Evolutionary conservation across 2,888 invertebrate genomes (phyloP), one percentile per base, ranked within the genome.

Genomic region (Entomobrya proxima): DNA sequence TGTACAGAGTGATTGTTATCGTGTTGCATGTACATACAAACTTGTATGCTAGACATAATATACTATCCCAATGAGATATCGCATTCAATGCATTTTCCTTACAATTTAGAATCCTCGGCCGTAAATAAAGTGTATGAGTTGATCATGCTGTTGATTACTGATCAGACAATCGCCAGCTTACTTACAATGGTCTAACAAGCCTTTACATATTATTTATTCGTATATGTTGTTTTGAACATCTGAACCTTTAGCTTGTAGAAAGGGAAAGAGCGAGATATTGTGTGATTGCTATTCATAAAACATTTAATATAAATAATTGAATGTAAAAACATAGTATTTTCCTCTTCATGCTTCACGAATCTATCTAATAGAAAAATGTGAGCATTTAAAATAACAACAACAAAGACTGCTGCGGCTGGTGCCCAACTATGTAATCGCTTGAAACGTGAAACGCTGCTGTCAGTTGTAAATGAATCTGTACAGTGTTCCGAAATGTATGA

Each of bases 271-370:
- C 6, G n/a, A 61, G 5, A 32, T 32, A 11, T 61, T 61, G n/a
- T 35, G 30, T 18, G 27, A 11, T 27, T 24, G 27, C 13, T 58
- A 58, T 21, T n/a, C n/a, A n/a, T n/a, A n/a, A 61, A 32, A 61
- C 30, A 30, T 32, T 61, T 32, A 27, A 50, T 2, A 5, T 18
- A 5, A n/a, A 50, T 50, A n/a, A 7, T 13, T 7, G 13, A 21
- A 11, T 3, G 30, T 27, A 58, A 27, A 13, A 27, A n/a, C 58
- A 61, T n/a, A n/a, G n/a, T n/a, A n/a, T n/a, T n/a, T 32, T 61
- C 61, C 35, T n/a, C 35, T 61, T 61, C 32, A 61, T 32, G 61
- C 61, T 32, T 61, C 32, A n/a, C n/a, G 61, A 61, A 61, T 15
- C 32, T n/a, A n/a, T 32, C 32, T 61, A 61, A 32, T n/a, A 32